These are phyloP conservation scores for Ostrea denselamellosa DNA, from an alignment of 1,140 invertebrate genomes.

Conservation along the genomic window DNA sequence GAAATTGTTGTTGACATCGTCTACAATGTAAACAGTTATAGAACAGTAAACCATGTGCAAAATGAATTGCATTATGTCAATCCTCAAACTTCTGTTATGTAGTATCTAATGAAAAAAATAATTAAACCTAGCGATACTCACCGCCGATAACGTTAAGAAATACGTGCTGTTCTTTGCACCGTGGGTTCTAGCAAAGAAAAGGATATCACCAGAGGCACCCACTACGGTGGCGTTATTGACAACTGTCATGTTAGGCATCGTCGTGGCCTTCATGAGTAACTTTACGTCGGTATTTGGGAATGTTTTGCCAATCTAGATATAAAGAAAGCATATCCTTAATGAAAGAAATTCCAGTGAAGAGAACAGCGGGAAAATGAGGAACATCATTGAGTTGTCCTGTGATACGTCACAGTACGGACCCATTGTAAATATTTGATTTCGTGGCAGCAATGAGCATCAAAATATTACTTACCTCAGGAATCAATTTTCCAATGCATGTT, in stretches of 20 bases:
- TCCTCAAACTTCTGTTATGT: not conserved
- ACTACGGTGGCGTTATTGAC: not conserved
- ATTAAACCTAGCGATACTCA: not conserved
- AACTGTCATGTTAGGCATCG: not conserved
- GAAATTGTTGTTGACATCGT: not conserved
- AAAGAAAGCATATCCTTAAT: not conserved
- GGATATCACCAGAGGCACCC: not conserved
- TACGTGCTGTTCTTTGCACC: not conserved
- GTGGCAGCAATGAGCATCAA: not conserved
- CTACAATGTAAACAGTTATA: not conserved
- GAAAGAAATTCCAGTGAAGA: not conserved
- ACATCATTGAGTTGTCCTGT: too few species aligned
- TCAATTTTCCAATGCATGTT: slow-evolving; percentile 44
- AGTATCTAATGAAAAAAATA: not conserved
- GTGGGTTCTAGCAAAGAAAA: not conserved
- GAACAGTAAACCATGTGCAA: too few species aligned
- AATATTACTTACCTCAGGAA: not conserved
- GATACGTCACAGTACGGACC: too few species aligned
- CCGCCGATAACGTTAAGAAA: not conserved
- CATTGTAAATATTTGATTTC: not conserved
- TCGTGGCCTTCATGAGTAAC: not conserved
- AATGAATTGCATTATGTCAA: not conserved
- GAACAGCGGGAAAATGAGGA: too few species aligned
- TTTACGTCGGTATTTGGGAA: not conserved
- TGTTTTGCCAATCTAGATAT: not conserved